Conservation (phyloP, 53 echinoderm and acorn worm genomes). For the Mesocentrotus franciscanus region DNA sequence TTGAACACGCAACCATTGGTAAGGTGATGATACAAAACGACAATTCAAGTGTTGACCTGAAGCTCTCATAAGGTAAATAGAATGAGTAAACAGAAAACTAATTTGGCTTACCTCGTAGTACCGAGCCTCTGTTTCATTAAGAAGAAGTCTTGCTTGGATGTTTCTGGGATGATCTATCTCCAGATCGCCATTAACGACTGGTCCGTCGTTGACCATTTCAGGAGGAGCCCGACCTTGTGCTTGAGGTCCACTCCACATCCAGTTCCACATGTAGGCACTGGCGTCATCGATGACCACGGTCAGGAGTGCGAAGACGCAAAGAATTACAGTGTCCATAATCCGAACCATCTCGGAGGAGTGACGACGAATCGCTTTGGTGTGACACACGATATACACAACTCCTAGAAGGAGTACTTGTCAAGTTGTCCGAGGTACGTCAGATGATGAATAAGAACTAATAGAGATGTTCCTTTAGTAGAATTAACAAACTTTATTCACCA, state of each 20-base stretch:
- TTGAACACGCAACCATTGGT: too few relatives aligned
- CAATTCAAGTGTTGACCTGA: too few relatives aligned
- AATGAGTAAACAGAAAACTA: not conserved
- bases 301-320: slow-evolving; percentile 25
- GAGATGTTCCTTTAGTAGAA: not conserved
- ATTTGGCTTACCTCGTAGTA: slow-evolving; percentile 35
- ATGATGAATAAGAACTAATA: not conserved
- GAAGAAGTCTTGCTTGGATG: slow-evolving; percentile 9
- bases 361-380: not conserved
- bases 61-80: not conserved
- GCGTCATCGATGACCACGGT: not conserved
- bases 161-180: slow-evolving; percentile 32
- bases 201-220: slow-evolving; percentile 27
- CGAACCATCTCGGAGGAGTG: slow-evolving; percentile 24
- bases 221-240: not conserved
- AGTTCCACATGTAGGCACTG: slow-evolving; percentile 48
- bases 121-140: slow-evolving; percentile 46
- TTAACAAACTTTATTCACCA: not conserved
- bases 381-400: not conserved
- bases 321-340: not conserved
- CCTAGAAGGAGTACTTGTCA: not conserved
- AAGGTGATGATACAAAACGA: too few relatives aligned
- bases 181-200: not conserved
- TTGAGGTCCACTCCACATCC: slow-evolving; percentile 52
- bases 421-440: not conserved